Percentiles rank a stretch among this genome's conserved stretches.
These are phyloP conservation scores for Bettongia penicillata DNA, from an alignment of 2,113 vertebrate genomes.

Conservation along the genomic window DNA sequence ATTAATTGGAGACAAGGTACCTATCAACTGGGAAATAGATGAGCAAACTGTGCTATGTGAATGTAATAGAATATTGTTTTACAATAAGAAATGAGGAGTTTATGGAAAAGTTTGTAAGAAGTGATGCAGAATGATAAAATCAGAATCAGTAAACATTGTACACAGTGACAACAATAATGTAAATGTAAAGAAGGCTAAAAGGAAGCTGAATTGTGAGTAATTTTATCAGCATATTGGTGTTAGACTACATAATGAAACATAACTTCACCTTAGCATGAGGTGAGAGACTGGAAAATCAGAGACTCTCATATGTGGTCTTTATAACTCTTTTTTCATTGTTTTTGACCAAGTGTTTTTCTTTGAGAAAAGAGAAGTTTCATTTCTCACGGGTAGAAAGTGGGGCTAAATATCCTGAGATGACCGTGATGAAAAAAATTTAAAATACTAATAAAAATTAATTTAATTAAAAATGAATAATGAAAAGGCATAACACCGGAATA, in stretches of 20 bases:
- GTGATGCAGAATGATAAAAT: neutral
- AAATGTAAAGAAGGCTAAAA: neutral
- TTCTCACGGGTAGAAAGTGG: neutral
- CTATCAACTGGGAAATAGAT: neutral
- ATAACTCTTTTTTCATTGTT: neutral
- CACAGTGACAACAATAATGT: neutral
- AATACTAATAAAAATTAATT: neutral
- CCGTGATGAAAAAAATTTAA: neutral
- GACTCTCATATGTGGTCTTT: neutral
- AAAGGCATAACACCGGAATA: neutral
- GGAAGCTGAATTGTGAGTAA: neutral
- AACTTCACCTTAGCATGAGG: neutral
- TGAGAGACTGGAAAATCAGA: neutral
- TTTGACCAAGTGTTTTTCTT: neutral
- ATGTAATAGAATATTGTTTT: neutral
- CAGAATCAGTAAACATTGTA: neutral
- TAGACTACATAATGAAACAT: neutral
- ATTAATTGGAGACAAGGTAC: neutral
- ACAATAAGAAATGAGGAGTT: neutral
- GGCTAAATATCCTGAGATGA: neutral
- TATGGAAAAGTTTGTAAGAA: neutral
- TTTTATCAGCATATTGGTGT: neutral
- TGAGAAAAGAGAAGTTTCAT: neutral
- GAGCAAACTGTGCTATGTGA: neutral
- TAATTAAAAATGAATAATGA: constrained; percentile 1